Base-by-base conservation (phyloP, 1,140 invertebrate genomes). In the Lycorma delicatula region DNA sequence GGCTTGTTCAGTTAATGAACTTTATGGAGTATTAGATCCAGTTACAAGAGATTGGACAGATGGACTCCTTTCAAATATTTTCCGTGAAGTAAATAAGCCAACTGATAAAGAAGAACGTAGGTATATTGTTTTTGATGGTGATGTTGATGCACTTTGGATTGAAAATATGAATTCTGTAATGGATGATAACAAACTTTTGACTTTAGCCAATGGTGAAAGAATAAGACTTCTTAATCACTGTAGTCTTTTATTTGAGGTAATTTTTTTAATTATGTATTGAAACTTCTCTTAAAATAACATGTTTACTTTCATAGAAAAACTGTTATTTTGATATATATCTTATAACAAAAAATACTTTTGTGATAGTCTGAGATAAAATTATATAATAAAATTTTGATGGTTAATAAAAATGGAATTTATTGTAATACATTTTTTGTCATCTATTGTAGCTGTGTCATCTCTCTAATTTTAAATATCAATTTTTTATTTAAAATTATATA, bases 91-190 rank as follows among this genome's bases (percentile, higher is more conserved):
- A 69, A 95, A 95, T 74, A 84, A 81, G 74, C 75, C 81, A 1
- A 72, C 78, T 0, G 80, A 78, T 5, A 80, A 76, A 58, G 74
- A 82, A 50, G 88, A 91, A 70, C 76, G 80, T 49, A 81, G 82
- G 50, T 94, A 91, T 66, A 91, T 92, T 60, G 73, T 93, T 44
- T 94, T 93, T 74, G 93, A 96, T 70, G 93, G 93, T 5, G 91
- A 95, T 68, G 89, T 96, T 2, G 92, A 95, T 77, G 85, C 91
- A 6, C 73, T 93, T 5, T 96, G 91, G 91, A 91, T 95, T 61
- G 91, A 94, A 74, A 94, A 94, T 72, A 93, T 95, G 90, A 95
- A 95, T 73, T 93, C 91, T 1, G 91, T 95, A 5, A 94, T 96
- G 91, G 92, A 96, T 69, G 91, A 96, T 71, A 95, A 94, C 68